A percentile compares a stretch with the other conserved stretches of the same genome.
Conservation (phyloP, 1,140 invertebrate genomes). For the Piezodorus guildinii region DNA sequence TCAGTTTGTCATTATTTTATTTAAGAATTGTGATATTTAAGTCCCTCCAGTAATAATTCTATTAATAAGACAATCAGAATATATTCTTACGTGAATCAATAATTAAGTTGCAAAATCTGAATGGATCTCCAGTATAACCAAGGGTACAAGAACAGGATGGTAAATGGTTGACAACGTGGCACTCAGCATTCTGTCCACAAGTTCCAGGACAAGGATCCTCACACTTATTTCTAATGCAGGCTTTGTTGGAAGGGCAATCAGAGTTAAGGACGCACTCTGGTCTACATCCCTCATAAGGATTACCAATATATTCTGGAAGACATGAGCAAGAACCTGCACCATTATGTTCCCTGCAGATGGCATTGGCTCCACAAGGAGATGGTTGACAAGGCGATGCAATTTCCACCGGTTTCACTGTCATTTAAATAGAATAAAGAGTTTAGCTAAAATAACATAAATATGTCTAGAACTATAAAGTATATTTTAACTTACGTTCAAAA, state of each 20-base stretch:
- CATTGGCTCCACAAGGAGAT: conserved; percentile 67
- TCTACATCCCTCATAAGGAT: conserved; percentile 46
- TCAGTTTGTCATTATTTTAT: too few relatives aligned
- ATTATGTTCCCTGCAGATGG: conserved; percentile 61
- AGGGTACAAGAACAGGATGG: conserved; percentile 43
- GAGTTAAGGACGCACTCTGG: conserved; percentile 57
- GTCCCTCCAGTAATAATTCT: too few relatives aligned
- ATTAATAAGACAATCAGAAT: too few relatives aligned
- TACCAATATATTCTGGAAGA: conserved; percentile 39
- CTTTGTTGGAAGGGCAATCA: conserved; percentile 52
- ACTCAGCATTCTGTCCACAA: conserved; percentile 43
- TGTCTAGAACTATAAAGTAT: background rate
- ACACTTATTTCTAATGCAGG: conserved; percentile 54
- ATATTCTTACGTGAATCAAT: conserved; percentile 30
- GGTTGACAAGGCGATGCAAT: conserved; percentile 50
- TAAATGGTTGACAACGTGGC: conserved; percentile 42
- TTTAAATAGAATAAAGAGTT: conserved; percentile 14
- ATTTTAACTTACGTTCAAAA: conserved; percentile 23
- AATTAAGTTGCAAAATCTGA: conserved; percentile 46
- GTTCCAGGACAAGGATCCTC: conserved; percentile 49
- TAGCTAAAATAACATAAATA: conserved; percentile 16
- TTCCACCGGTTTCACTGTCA: conserved; percentile 14
- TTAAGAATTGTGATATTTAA: too few relatives aligned
- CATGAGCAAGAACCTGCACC: conserved; percentile 54
- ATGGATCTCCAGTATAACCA: conserved; percentile 43